Evolutionary conservation across 2,113 vertebrate genomes (phyloP), one percentile per base, ranked within the genome.

Genomic region (Cyprinodon tularosa): DNA sequence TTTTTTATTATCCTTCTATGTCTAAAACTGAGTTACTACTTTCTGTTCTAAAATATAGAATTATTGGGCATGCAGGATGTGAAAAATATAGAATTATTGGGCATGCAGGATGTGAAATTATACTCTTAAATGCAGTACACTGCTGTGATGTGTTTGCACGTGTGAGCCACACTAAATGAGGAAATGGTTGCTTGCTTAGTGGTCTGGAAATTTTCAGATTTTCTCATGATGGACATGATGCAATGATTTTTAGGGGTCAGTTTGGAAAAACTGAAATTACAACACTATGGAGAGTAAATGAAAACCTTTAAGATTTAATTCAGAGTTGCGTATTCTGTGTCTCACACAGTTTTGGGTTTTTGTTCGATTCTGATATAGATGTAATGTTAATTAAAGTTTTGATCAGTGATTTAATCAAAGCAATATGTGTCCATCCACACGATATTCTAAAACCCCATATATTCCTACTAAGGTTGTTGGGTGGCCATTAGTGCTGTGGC

Each of bases 131-230:
- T n/a, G 75, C 45, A 53, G 64, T 64, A 68, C n/a, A 57, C 71
- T 82, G 80, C 79, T 88, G 89, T 86, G 90, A 84, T 91, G 87
- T 68, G n/a, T 80, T 66, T 77, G 76, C 77, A 72, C 74, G 67
- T 45, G 73, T 42, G 63, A 79, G 76, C 72, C 80, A 87, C 71
- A 73, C 53, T 62, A 70, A 63, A 77, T 50, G 50, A 86, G 70
- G 70, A 45, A 63, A 72, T 80, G 44, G 73, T 45, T 53, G 20
- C 38, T 62, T 42, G 64, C 29, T 57, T 40, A 20, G 20, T 68
- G 57, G n/a, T 69, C 40, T 50, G 5, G 62, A 40, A 44, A 17
- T 44, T 20, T 15, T 40, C n/a, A 14, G 50, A 60, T 47, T 65
- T 20, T 38, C 61, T 62, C 29, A 37, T 14, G 17, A 40, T 64